Evolutionary conservation across 1,140 invertebrate species (phyloP), one percentile per base, ranked within the genome.

Genomic region (Choristoneura fumiferana): DNA sequence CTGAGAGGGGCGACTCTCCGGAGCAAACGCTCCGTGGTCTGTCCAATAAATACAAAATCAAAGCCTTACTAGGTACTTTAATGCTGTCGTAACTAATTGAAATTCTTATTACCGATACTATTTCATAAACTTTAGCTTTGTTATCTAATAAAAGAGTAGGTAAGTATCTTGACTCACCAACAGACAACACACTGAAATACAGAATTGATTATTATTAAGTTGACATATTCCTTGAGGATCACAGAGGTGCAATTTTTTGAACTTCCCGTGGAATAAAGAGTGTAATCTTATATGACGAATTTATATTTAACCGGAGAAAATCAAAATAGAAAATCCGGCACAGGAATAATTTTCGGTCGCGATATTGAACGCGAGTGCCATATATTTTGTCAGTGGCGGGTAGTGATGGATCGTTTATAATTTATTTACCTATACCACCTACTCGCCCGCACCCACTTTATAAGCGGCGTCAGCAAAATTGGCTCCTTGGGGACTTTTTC

Each of bases 401-500:
- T 61, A 68, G 58, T 73, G 76, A 79, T 76, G 63, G 71, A 75
- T 76, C 68, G 65, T 59, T 71, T 60, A 74, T 78, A 78, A 75
- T 83, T 76, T 79, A 69, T 76, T 73, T 71, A 69, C 70, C 61
- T 55, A 58, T 45, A 43, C 29, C 43, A 38, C 53, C 22, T 52
- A 61, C 39, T 60, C 57, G 62, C 63, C 40, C 36, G 54, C 65
- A 55, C 53, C 43, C 54, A 65, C 53, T 65, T 60, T 36, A 70
- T 22, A 35, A 5, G 55, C 35, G 67, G 61, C 67, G 65, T 70
- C 71, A 73, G 62, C 67, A 60, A 83, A 87, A 85, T 84, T 87
- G 75, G 82, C 58, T 84, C 84, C 79, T 76, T 62, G 58, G 84
- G 74, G 82, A 83, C 63, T 66, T 69, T 73, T 80, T 76, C 69